A percentile compares a stretch with the other conserved stretches of the same genome.
Evolutionary conservation across 1,140 invertebrate genomes (phyloP).

Genomic region (Adoxophyes honmai): DNA sequence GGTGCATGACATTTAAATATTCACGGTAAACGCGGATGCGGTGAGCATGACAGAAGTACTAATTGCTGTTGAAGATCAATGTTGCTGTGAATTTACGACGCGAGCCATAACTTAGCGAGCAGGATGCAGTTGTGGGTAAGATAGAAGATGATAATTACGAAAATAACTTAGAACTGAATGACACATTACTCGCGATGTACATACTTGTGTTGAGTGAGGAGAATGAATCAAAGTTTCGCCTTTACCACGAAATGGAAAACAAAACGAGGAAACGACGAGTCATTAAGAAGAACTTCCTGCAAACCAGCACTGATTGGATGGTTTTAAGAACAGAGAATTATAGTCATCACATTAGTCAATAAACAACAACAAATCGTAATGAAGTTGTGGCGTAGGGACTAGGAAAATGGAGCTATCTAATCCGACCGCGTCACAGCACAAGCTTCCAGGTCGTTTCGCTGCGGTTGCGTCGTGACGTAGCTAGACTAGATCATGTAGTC

Average conservation of each 20-base stretch:
- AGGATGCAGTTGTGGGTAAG: constrained; percentile 9
- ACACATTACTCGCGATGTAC: not conserved
- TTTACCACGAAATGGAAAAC: constrained; percentile 5
- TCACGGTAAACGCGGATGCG: not conserved
- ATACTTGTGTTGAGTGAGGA: not conserved
- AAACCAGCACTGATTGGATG: too few relatives aligned
- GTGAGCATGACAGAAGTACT: not conserved
- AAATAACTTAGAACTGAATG: not conserved
- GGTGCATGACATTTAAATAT: not conserved
- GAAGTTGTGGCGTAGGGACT: not conserved
- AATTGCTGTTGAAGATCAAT: not conserved
- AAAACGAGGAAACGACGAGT: constrained; percentile 1
- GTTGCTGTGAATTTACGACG: not conserved
- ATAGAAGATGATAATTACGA: constrained; percentile 7
- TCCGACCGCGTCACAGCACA: not conserved
- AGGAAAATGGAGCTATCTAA: not conserved
- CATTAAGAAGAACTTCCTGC: not conserved
- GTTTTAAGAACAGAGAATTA: too few relatives aligned
- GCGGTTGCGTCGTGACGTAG: not conserved
- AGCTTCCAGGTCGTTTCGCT: not conserved
- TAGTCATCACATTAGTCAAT: too few relatives aligned
- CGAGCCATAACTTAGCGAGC: not conserved
- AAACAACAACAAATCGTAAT: not conserved
- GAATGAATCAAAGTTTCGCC: constrained; percentile 1
- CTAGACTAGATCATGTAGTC: constrained; percentile 45